Evolutionary conservation across 92 coral and sea anemone genomes (phyloP).

Genomic region (Virgularia gustaviana): DNA sequence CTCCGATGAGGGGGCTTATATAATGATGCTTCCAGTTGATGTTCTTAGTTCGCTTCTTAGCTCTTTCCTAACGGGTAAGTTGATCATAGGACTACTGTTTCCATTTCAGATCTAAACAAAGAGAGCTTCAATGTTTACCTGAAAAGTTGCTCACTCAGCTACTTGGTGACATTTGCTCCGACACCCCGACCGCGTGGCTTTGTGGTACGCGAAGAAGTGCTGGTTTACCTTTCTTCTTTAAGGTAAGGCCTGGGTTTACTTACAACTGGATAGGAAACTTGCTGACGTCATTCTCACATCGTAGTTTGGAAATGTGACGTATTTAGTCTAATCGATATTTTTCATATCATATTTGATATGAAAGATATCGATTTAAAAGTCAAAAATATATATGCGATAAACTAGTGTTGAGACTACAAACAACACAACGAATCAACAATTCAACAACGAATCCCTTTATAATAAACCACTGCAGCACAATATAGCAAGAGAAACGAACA

Average conservation of each 20-base stretch:
- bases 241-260: constrained; percentile 39
- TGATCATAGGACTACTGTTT: neutral
- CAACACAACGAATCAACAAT: too few relatives aligned
- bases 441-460: too few relatives aligned
- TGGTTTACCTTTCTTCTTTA: constrained; percentile 89
- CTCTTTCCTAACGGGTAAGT: neutral
- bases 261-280: neutral
- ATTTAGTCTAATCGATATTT: too few relatives aligned
- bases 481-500: too few relatives aligned
- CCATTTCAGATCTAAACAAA: constrained; percentile 53
- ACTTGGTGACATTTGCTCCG: constrained; percentile 63
- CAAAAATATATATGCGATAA: neutral
- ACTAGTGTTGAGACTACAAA: too few relatives aligned
- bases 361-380: too few relatives aligned
- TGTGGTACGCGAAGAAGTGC: constrained; percentile 98
- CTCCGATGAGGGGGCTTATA: too few relatives aligned
- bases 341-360: neutral
- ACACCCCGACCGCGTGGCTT: constrained; percentile 64
- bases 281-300: too few relatives aligned
- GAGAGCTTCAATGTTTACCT: constrained; percentile 64
- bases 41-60: neutral
- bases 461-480: too few relatives aligned
- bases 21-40: too few relatives aligned
- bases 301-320: too few relatives aligned
- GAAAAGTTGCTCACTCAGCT: constrained; percentile 65